These are phyloP conservation scores for Lucilia cuprina DNA, from an alignment of 1,140 invertebrate species.

Conservation along the genomic window DNA sequence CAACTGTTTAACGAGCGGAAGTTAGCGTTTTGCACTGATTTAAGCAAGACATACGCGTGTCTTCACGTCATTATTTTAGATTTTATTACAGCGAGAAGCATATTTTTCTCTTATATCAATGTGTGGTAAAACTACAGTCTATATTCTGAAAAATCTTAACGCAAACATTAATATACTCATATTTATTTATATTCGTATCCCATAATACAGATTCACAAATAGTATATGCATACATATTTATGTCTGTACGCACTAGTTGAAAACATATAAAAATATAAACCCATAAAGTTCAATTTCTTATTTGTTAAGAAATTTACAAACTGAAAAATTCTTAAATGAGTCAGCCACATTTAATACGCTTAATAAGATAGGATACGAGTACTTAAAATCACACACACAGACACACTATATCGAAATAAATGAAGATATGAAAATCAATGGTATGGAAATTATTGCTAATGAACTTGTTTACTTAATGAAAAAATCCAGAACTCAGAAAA, in stretches of 20 bases:
- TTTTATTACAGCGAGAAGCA: conserved; percentile 37
- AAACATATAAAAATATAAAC: conserved; percentile 5
- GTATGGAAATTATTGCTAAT: conserved; percentile 27
- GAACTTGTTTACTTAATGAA: conserved; percentile 30
- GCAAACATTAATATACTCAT: not conserved
- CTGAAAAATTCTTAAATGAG: conserved; percentile 23
- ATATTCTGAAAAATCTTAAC: not conserved
- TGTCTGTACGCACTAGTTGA: no score
- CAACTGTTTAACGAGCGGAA: conserved; percentile 61
- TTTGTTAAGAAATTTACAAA: conserved; percentile 1
- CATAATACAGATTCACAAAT: no score
- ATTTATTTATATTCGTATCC: no score
- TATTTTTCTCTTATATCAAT: conserved; percentile 29
- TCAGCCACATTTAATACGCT: conserved; percentile 16
- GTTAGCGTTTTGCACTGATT: conserved; percentile 61
- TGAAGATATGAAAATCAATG: conserved; percentile 34
- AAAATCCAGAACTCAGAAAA: not conserved
- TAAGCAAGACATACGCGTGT: conserved; percentile 43
- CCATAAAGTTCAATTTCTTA: not conserved
- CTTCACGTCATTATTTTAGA: conserved; percentile 43
- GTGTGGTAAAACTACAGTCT: not conserved
- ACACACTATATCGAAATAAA: not conserved
- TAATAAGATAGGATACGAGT: not conserved
- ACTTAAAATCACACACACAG: no score
- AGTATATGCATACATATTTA: no score